phyloP scores from a whole-genome alignment of 2,113 vertebrate genomes.

The Ageneiosus marmoratus region DNA sequence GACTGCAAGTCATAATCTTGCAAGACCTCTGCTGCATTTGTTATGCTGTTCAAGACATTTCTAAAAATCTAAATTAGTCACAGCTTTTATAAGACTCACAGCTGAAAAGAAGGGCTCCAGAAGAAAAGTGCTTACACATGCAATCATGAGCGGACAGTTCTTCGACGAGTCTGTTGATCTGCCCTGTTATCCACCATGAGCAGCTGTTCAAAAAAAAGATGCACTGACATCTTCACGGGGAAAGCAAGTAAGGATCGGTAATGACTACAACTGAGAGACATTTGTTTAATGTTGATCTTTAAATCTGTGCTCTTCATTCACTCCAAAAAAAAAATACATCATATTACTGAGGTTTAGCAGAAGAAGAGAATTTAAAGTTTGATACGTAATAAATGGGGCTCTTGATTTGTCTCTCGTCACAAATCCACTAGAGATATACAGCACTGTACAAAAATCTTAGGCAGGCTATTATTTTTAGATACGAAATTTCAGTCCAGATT shows the following conservation, averaged over 20 bases:
- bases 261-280: background rate
- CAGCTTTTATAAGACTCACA: conserved; percentile 28
- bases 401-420: conserved; percentile 8
- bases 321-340: background rate
- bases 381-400: background rate
- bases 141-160: background rate
- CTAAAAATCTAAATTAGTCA: conserved; percentile 11
- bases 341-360: background rate
- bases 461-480: too few relatives aligned
- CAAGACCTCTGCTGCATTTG: background rate
- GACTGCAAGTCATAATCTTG: conserved; percentile 2
- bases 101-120: background rate
- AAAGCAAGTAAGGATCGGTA: too few relatives aligned
- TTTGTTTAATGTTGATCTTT: background rate
- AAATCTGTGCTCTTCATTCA: background rate
- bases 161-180: background rate
- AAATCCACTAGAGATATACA: background rate
- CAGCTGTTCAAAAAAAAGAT: background rate
- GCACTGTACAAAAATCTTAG: too few relatives aligned
- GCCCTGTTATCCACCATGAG: background rate
- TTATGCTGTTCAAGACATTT: background rate
- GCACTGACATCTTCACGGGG: background rate
- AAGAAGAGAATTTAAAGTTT: background rate
- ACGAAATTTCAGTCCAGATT: too few relatives aligned
- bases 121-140: background rate